Conservation (phyloP, 2,888 invertebrate species). For the Listrodromus nycthemerus region DNA sequence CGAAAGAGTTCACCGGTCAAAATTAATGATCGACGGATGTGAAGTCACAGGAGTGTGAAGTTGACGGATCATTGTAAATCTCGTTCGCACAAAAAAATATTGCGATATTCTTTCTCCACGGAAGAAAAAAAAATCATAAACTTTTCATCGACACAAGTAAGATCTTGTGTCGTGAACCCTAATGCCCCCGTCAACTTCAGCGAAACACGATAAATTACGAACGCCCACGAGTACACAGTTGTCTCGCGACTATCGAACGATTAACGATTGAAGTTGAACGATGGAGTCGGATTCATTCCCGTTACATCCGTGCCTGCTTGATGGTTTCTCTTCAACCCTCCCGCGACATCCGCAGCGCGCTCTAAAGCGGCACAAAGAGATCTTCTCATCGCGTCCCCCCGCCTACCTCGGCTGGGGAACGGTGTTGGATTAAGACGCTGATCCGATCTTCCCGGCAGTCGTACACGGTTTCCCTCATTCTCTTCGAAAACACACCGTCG, state of each 20-base stretch:
- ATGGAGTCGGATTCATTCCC: conserved; percentile 24
- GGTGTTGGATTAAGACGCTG: conserved; percentile 55
- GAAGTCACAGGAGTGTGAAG: neutral
- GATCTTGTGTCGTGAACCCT: neutral
- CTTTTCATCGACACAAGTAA: no score
- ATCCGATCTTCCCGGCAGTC: conserved; percentile 25
- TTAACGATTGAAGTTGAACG: conserved; percentile 41
- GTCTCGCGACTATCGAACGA: conserved; percentile 32
- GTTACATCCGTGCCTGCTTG: neutral
- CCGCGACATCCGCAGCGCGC: neutral
- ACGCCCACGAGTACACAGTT: conserved; percentile 2
- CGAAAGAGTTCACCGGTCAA: neutral
- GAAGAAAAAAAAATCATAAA: no score
- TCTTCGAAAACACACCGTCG: conserved; percentile 22
- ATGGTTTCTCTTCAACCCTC: neutral
- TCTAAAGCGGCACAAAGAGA: conserved; percentile 8
- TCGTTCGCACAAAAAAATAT: neutral
- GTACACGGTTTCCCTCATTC: conserved; percentile 29
- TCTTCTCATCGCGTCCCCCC: conserved; percentile 25
- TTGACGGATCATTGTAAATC: neutral
- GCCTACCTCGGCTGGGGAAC: neutral
- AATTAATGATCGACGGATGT: neutral
- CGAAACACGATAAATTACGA: neutral
- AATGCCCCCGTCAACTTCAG: neutral
- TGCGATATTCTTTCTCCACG: no score